These are phyloP conservation scores for Acleris emargana DNA, from an alignment of 2,888 invertebrate species.

Conservation along the genomic window DNA sequence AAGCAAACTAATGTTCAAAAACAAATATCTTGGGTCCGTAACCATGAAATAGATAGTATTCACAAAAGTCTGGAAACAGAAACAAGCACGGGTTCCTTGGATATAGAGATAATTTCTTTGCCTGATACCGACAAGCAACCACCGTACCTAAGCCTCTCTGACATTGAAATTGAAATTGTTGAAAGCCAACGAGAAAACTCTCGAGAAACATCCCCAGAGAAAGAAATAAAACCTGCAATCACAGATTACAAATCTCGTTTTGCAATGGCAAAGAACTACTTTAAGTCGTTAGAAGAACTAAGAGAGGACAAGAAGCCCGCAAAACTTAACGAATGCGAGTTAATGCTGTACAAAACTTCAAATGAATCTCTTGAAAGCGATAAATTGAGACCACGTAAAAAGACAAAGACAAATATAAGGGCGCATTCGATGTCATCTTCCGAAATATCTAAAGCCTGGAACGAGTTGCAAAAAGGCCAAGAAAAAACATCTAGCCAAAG, in stretches of 20 bases:
- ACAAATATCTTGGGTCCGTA: conserved; percentile 39
- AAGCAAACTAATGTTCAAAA: conserved; percentile 11
- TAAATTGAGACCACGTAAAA: conserved; percentile 50
- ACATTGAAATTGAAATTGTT: conserved; percentile 75
- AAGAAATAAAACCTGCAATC: conserved; percentile 52
- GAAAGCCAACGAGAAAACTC: conserved; percentile 59
- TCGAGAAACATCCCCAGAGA: conserved; percentile 57
- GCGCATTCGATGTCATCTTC: conserved; percentile 75
- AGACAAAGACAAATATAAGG: conserved; percentile 64
- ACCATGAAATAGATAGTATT: conserved; percentile 49
- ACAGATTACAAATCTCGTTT: conserved; percentile 76
- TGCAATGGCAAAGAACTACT: conserved; percentile 75
- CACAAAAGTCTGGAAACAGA: conserved; percentile 48
- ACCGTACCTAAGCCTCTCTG: conserved; percentile 68
- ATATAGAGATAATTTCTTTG: conserved; percentile 47
- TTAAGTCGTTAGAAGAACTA: conserved; percentile 76
- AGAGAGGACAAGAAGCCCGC: conserved; percentile 59
- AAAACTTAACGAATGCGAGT: conserved; percentile 72
- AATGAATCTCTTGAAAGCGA: conserved; percentile 68
- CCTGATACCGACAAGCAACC: conserved; percentile 56
- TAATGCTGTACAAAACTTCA: conserved; percentile 60
- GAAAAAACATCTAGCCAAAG: conserved; percentile 45
- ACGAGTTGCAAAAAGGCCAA: conserved; percentile 61
- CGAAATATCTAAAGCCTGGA: conserved; percentile 72
- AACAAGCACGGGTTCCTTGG: conserved; percentile 52